Evolutionary conservation across 2,888 invertebrate genomes (phyloP).

Genomic region (Ceratothoa steindachneri): DNA sequence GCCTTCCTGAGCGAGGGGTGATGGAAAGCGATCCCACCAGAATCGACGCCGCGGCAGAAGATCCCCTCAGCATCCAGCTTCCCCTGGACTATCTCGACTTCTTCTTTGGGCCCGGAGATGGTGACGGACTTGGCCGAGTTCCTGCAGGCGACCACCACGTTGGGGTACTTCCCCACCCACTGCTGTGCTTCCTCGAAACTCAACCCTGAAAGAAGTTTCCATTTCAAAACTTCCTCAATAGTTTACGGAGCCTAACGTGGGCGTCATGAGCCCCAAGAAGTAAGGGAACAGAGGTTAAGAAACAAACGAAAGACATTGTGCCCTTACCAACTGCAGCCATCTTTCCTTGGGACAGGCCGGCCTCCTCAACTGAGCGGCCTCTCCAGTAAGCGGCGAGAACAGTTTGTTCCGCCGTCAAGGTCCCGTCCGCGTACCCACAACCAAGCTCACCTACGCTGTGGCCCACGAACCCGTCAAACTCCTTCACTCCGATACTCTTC

Average conservation of each 20-base stretch:
- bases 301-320: no score
- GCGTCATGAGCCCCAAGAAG: no score
- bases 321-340: conserved; percentile 83
- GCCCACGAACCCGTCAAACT: conserved; percentile 85
- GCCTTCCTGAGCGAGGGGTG: conserved; percentile 83
- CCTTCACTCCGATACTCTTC: conserved; percentile 67
- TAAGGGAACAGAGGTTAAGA: no score
- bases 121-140: conserved; percentile 92
- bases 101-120: conserved; percentile 76
- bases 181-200: conserved; percentile 75
- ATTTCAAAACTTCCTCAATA: no score
- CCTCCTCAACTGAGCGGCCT: conserved; percentile 75
- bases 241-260: no score
- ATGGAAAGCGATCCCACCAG: conserved; percentile 89
- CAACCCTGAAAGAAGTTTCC: conserved; percentile 56
- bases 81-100: conserved; percentile 67
- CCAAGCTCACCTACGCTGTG: conserved; percentile 93
- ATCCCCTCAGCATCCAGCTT: conserved; percentile 68
- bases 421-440: conserved; percentile 94
- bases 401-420: conserved; percentile 88
- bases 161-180: conserved; percentile 65
- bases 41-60: conserved; percentile 80
- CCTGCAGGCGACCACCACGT: conserved; percentile 85
- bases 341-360: conserved; percentile 67
- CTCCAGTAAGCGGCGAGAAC: conserved; percentile 91